Evolutionary conservation across 2,797 vertebrate species (phyloP).

Genomic region (Choloepus didactylus): DNA sequence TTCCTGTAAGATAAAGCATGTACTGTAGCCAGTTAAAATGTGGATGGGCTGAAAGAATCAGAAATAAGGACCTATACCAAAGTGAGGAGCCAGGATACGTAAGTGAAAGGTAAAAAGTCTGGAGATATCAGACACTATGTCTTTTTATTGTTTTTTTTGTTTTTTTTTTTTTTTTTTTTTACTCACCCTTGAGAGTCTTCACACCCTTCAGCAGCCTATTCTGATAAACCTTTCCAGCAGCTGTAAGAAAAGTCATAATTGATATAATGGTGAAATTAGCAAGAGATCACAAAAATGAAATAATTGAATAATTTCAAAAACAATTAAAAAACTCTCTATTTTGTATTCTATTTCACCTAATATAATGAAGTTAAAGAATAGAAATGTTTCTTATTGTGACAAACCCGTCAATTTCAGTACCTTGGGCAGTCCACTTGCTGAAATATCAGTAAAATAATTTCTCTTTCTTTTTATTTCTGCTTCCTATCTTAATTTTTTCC

Average conservation of each 20-base stretch:
- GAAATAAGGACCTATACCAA: neutral
- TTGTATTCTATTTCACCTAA: too few relatives aligned
- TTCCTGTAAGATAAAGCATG: neutral
- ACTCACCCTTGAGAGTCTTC: slow-evolving; percentile 55
- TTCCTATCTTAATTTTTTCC: neutral
- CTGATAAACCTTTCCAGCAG: slow-evolving; percentile 18
- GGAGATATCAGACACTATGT: neutral
- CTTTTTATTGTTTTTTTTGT: neutral
- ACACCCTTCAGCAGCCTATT: slow-evolving; percentile 14
- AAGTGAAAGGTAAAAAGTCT: neutral
- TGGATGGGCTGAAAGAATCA: neutral
- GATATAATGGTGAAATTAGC: neutral
- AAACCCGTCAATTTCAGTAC: neutral
- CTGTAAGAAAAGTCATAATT: slow-evolving; percentile 38
- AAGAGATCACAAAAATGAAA: neutral
- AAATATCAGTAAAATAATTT: neutral
- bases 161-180: neutral
- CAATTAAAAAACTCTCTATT: neutral
- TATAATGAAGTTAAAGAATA: neutral
- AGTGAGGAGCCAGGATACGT: neutral
- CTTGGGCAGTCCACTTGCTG: neutral
- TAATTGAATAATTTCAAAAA: neutral
- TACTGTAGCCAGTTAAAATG: neutral
- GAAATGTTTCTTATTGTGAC: neutral
- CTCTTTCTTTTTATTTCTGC: neutral